Conservation (phyloP, 2,797 vertebrate genomes). For the Selene dorsalis region DNA sequence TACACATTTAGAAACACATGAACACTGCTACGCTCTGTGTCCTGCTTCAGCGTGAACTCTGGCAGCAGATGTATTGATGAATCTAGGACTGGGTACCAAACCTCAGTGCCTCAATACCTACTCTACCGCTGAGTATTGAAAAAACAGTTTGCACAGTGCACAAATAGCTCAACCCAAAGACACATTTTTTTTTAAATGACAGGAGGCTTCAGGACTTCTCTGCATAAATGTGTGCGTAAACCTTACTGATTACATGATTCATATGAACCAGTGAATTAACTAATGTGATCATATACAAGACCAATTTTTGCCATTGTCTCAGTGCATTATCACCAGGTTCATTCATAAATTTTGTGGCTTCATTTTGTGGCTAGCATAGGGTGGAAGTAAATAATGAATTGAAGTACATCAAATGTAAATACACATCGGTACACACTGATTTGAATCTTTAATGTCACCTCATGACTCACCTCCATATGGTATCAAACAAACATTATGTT, state of each 20-base stretch:
- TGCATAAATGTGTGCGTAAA: constrained; percentile 9
- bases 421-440: constrained; percentile 17
- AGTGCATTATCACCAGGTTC: too few species aligned
- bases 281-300: background rate
- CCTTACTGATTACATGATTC: constrained; percentile 9
- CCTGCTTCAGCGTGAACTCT: background rate
- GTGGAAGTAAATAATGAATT: too few species aligned
- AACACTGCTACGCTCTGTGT: too few species aligned
- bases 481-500: constrained; percentile 96
- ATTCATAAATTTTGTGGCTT: background rate
- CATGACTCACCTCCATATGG: constrained; percentile 93
- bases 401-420: constrained; percentile 13
- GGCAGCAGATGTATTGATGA: background rate
- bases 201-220: background rate
- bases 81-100: background rate
- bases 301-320: constrained; percentile 1
- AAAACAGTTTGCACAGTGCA: constrained; percentile 1
- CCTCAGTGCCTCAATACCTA: background rate
- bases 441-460: background rate
- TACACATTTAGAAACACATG: background rate
- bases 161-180: constrained; percentile 4
- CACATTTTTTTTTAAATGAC: background rate
- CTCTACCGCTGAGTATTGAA: background rate
- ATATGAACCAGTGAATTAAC: background rate
- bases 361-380: background rate